Evolutionary conservation across 2,888 invertebrate species (phyloP).

Genomic region (Alviniconcha strummeri): DNA sequence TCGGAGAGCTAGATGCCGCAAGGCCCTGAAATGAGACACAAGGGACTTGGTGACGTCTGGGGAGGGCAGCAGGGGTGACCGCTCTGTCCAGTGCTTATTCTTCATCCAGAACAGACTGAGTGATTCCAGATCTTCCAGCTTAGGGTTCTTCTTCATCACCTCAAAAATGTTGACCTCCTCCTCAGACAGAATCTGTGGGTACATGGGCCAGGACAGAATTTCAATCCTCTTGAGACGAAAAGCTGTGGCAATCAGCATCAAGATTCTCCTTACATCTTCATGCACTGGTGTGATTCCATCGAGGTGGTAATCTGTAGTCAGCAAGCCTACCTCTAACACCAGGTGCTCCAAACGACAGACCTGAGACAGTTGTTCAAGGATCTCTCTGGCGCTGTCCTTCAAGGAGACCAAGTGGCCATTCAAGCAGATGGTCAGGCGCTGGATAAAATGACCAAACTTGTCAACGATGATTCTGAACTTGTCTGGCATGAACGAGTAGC

Average conservation of each 20-base stretch:
- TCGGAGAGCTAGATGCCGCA: conserved; percentile 54
- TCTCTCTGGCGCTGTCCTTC: conserved; percentile 42
- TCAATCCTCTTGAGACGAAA: conserved; percentile 54
- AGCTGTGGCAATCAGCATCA: conserved; percentile 54
- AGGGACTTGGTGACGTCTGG: conserved; percentile 41
- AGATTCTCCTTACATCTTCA: conserved; percentile 47
- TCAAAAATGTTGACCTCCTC: conserved; percentile 53
- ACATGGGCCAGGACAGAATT: conserved; percentile 63
- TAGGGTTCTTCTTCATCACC: conserved; percentile 53
- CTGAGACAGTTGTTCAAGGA: conserved; percentile 51
- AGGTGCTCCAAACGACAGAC: conserved; percentile 60
- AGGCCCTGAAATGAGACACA: conserved; percentile 46
- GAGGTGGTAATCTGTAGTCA: conserved; percentile 47
- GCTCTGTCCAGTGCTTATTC: conserved; percentile 55
- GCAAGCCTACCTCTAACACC: conserved; percentile 54
- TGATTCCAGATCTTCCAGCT: conserved; percentile 53
- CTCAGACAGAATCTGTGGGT: conserved; percentile 40
- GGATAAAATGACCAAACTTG: conserved; percentile 60
- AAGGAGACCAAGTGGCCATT: conserved; percentile 50
- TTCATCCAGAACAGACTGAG: conserved; percentile 58
- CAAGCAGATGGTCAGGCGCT: conserved; percentile 55
- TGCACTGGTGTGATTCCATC: conserved; percentile 41
- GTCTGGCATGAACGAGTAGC: conserved; percentile 31
- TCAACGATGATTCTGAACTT: conserved; percentile 45
- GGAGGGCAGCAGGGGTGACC: conserved; percentile 55